Evolutionary conservation across 2,113 vertebrate genomes (phyloP).

Genomic region (Oreochromis aureus): DNA sequence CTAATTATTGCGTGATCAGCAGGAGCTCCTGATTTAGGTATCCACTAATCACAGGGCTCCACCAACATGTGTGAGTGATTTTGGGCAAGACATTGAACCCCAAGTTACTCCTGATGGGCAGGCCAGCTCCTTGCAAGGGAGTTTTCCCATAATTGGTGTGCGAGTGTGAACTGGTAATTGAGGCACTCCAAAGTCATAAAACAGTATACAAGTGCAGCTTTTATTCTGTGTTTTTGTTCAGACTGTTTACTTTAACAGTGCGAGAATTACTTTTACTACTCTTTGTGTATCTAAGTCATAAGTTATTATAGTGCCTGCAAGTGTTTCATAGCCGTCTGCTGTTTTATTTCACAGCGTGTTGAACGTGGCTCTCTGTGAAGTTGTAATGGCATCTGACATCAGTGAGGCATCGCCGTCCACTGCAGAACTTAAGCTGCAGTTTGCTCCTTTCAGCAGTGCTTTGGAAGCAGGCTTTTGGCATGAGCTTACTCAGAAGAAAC

Average conservation of each 20-base stretch:
- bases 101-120: not conserved
- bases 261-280: not conserved
- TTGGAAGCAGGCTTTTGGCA: conserved; percentile 98
- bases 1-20: not conserved
- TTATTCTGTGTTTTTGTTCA: not conserved
- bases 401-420: conserved; percentile 10
- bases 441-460: conserved; percentile 91
- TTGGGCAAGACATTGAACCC: not conserved
- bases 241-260: not conserved
- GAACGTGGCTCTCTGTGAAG: not conserved
- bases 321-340: not conserved
- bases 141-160: not conserved
- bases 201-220: not conserved
- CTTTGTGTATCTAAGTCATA: not conserved
- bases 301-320: not conserved
- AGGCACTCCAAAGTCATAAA: not conserved
- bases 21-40: not conserved
- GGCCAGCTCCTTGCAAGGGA: not conserved
- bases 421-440: conserved; percentile 79
- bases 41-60: not conserved
- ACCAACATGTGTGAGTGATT: not conserved
- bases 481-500: conserved; percentile 90
- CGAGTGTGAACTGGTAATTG: not conserved
- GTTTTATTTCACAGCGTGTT: not conserved
- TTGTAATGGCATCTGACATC: conserved; percentile 65